These are phyloP conservation scores for Linnaemya tessellans DNA, from an alignment of 2,888 invertebrate species.

Conservation along the genomic window DNA sequence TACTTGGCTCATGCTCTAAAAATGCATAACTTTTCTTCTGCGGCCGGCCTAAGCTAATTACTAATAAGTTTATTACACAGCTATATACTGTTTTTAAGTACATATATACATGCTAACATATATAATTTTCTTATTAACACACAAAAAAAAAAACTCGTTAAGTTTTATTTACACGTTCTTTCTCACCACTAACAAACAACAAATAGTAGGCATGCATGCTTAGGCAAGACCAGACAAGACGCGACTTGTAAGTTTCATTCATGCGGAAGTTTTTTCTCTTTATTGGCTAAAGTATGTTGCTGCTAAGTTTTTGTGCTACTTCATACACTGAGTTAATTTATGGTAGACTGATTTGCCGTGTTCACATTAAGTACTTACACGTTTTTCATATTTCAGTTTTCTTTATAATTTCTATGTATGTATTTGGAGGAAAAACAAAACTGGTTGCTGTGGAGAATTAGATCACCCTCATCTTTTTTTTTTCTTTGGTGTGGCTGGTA, in stretches of 20 bases:
- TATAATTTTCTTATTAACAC: slow-evolving; percentile 48
- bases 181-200: background rate
- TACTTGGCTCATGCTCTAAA: background rate
- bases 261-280: slow-evolving; percentile 65
- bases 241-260: slow-evolving; percentile 65
- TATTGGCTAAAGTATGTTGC: background rate
- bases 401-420: background rate
- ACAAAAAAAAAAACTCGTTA: slow-evolving; percentile 18
- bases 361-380: background rate
- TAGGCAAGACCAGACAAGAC: slow-evolving; percentile 14
- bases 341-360: slow-evolving; percentile 27
- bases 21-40: background rate
- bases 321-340: slow-evolving; percentile 10
- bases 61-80: slow-evolving; percentile 15
- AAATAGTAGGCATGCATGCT: background rate
- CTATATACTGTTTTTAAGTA: background rate
- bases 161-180: slow-evolving; percentile 5
- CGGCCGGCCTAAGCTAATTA: slow-evolving; percentile 3
- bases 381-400: background rate
- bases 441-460: slow-evolving; percentile 8
- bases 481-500: background rate
- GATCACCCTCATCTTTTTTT: background rate
- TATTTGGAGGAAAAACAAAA: background rate
- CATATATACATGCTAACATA: slow-evolving; percentile 3
- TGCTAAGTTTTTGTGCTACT: slow-evolving; percentile 5